A percentile compares a stretch with the other conserved stretches of the same genome.
Conservation (phyloP, 1,140 invertebrate genomes). For the Zeugodacus cucurbitae region DNA sequence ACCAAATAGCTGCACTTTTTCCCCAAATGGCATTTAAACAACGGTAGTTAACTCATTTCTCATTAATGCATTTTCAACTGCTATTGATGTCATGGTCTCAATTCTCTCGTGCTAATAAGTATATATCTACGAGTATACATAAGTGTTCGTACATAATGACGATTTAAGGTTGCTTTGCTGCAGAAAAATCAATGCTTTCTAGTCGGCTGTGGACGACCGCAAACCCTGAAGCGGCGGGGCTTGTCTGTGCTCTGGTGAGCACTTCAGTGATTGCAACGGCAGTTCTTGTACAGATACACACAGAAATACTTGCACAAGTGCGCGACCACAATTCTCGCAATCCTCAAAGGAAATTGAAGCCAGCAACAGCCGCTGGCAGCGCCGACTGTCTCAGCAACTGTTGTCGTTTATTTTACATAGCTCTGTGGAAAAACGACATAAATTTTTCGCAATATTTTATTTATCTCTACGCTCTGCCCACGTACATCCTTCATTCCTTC, state of each 20-base stretch:
- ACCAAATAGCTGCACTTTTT: too few species aligned
- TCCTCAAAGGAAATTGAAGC: slow-evolving; percentile 34
- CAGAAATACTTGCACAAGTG: neutral
- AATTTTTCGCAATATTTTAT: neutral
- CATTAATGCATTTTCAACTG: neutral
- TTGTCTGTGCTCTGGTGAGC: neutral
- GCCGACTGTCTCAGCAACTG: neutral
- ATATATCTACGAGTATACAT: too few species aligned
- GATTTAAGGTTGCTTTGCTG: neutral
- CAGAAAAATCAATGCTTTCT: slow-evolving; percentile 25
- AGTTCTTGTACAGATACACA: too few species aligned
- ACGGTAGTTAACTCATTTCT: too few species aligned
- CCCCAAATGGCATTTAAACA: too few species aligned
- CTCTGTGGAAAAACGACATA: neutral
- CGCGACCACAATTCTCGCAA: neutral
- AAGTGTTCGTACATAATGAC: neutral
- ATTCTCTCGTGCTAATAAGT: neutral
- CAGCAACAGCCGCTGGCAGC: neutral
- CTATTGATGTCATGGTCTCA: slow-evolving; percentile 18
- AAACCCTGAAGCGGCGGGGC: neutral
- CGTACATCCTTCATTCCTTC: neutral
- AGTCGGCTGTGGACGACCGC: neutral
- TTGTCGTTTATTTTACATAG: neutral
- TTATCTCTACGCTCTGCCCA: neutral
- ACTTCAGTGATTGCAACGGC: slow-evolving; percentile 30